Conservation (phyloP, 2,113 vertebrate species). For the Cathartes aura region DNA sequence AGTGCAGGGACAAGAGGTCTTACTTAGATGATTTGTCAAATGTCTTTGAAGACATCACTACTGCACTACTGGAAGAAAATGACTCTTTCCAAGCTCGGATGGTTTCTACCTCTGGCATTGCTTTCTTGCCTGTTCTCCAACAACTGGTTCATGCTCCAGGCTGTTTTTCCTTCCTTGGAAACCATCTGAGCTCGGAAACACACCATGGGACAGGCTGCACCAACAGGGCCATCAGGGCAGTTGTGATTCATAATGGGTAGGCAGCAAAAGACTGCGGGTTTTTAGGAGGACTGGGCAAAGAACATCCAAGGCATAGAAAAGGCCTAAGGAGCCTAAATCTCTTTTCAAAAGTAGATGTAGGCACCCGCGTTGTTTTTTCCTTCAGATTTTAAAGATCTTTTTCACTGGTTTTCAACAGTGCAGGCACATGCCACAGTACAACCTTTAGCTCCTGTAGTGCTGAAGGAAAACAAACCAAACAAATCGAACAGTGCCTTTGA, state of each 20-base stretch:
- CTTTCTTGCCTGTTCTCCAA: too few relatives aligned
- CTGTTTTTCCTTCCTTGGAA: neutral
- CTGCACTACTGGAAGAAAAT: rapidly evolving
- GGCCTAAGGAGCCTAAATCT: neutral
- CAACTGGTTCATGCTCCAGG: too few relatives aligned
- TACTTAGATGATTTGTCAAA: neutral
- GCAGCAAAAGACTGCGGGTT: neutral
- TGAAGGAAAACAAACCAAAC: neutral
- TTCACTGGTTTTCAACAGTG: neutral
- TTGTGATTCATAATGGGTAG: neutral
- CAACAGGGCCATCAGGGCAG: rapidly evolving
- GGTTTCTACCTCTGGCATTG: too few relatives aligned
- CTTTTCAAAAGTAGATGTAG: neutral
- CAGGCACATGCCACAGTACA: neutral
- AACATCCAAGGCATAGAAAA: neutral
- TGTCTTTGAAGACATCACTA: neutral
- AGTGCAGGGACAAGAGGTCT: neutral
- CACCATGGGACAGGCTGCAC: neutral
- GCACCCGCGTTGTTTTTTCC: neutral
- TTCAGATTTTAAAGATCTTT: neutral
- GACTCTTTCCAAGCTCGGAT: too few relatives aligned
- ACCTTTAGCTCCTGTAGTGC: neutral
- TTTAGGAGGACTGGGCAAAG: neutral
- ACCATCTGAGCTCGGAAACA: neutral
- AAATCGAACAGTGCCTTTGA: neutral